Evolutionary conservation across 2,888 invertebrate genomes (phyloP), one percentile per base, ranked within the genome.

Genomic region (Agrochola litura): DNA sequence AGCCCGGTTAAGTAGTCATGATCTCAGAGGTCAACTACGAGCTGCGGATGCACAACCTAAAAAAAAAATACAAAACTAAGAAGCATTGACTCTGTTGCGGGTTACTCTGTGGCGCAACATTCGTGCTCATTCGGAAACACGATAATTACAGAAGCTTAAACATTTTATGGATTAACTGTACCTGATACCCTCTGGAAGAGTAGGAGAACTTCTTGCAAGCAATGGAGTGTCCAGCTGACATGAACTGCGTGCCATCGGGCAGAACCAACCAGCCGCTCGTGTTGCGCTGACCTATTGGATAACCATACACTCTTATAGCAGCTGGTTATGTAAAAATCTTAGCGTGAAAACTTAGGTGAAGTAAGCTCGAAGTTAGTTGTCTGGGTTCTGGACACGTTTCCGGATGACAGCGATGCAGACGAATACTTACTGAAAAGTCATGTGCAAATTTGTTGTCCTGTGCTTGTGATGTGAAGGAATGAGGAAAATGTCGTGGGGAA

Each of bases 171-270:
- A 8, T 30, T 19, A 19, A 61, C 60, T 37, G 9, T 61, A 61
- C 96, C 94, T 97, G 97, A 61, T 96, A 93, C 0, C 97, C 97
- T 72, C 97, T 92, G 0, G 97, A 95, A 0, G 93, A 94, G 54
- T 89, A 86, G 0, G 95, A 93, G 92, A 96, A 97, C 86, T 93
- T 93, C 79, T 89, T 90, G 86, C 96, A 96, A 8, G 94, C 91
- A 83, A 96, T 95, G 3, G 96, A 96, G 83, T 96, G 96, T 25
- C 91, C 94, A 49, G 91, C 97, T 69, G 93, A 97, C 65, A 92
- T 96, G 88, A 88, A 97, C 92, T 92, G 96, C 9, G 93, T 92
- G 4, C 96, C 95, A 54, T 96, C 95, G 22, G 88, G 90, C 14
- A 96, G 89, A 0, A 96, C 94, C 79, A 96, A 82, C 96, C 96